Evolutionary conservation across 2,888 invertebrate species (phyloP).

Genomic region (Cetonia aurata): DNA sequence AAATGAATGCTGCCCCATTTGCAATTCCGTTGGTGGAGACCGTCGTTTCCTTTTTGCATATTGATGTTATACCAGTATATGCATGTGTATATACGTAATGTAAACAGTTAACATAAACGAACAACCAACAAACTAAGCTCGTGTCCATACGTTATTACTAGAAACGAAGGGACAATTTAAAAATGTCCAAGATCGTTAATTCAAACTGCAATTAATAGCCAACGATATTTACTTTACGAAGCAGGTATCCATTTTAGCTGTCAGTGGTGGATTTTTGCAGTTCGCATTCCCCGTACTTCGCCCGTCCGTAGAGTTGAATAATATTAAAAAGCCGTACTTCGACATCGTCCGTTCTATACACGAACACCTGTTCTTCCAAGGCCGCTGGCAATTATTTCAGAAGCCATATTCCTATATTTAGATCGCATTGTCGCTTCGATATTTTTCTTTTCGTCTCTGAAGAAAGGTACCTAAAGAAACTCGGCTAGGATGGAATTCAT

Average conservation of each 20-base stretch:
- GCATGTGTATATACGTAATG: too few relatives aligned
- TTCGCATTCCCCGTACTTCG: slow-evolving; percentile 1
- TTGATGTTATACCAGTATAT: too few relatives aligned
- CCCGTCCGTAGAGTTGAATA: slow-evolving; percentile 4
- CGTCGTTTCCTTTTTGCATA: too few relatives aligned
- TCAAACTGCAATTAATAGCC: slow-evolving; percentile 26
- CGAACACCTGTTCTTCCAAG: slow-evolving; percentile 39
- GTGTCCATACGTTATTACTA: slow-evolving; percentile 11
- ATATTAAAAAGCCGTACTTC: slow-evolving; percentile 27
- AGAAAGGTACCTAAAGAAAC: neutral
- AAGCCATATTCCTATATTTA: slow-evolving; percentile 32
- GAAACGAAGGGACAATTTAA: slow-evolving; percentile 28
- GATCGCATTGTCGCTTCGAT: slow-evolving; percentile 23
- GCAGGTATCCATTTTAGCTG: slow-evolving; percentile 34
- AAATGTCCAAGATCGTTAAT: slow-evolving; percentile 28
- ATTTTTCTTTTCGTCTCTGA: slow-evolving; percentile 10
- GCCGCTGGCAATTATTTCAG: slow-evolving; percentile 37
- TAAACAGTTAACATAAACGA: too few relatives aligned
- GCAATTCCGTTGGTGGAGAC: too few relatives aligned
- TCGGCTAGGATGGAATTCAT: neutral
- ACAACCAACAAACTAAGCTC: too few relatives aligned
- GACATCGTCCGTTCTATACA: slow-evolving; percentile 4
- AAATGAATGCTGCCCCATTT: too few relatives aligned
- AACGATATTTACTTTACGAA: slow-evolving; percentile 24
- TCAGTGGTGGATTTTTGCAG: slow-evolving; percentile 25